These are phyloP conservation scores for Onychomys torridus DNA, from an alignment of 2,797 vertebrate genomes.

Conservation along the genomic window DNA sequence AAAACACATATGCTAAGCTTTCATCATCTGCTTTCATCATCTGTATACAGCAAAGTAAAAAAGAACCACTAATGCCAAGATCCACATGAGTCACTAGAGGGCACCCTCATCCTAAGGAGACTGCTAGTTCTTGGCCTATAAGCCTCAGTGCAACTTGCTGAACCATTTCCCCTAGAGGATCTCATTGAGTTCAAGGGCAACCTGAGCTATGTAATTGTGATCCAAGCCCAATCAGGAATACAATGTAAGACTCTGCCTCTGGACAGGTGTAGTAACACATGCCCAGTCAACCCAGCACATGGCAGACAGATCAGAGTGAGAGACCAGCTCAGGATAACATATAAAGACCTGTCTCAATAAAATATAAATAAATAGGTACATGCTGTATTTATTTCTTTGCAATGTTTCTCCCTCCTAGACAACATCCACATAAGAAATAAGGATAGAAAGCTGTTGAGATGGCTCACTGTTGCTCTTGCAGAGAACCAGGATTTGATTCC, in stretches of 20 bases:
- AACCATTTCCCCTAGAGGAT: not conserved
- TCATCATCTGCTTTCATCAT: not conserved
- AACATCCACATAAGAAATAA: not conserved
- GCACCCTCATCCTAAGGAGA: not conserved
- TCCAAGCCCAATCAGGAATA: not conserved
- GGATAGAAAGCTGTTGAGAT: not conserved
- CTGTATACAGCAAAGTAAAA: not conserved
- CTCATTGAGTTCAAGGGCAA: not conserved
- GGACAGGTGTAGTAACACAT: not conserved
- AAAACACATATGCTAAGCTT: not conserved
- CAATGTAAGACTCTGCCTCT: not conserved
- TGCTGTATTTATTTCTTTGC: conserved; percentile 6
- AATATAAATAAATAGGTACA: not conserved
- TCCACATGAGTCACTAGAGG: conserved; percentile 28
- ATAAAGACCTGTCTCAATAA: not conserved
- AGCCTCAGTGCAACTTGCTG: not conserved
- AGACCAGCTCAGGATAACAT: not conserved
- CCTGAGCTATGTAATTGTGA: not conserved
- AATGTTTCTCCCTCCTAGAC: not conserved
- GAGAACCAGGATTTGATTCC: not conserved
- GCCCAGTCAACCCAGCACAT: not conserved
- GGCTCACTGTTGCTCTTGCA: not conserved
- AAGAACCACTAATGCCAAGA: not conserved
- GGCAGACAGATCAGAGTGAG: not conserved
- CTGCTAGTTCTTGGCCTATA: not conserved